A percentile compares a stretch with the other conserved stretches of the same genome.
These are phyloP conservation scores for Anastrepha ludens DNA, from an alignment of 1,140 invertebrate genomes.

Conservation along the genomic window DNA sequence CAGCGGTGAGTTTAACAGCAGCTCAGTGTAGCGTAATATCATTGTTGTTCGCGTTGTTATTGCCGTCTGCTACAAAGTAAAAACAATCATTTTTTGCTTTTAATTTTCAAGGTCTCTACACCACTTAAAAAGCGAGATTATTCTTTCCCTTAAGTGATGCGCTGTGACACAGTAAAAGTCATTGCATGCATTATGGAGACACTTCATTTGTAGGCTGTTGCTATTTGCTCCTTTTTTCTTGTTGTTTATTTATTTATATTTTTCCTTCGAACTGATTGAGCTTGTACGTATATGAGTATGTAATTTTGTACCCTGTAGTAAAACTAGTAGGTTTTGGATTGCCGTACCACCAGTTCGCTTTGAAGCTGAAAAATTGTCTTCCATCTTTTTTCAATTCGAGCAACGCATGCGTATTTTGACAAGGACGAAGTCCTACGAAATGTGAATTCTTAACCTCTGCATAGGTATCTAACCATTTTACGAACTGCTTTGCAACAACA, in stretches of 20 bases:
- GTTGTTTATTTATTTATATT: not conserved
- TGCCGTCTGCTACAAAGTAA: not conserved
- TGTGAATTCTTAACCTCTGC: too few relatives aligned
- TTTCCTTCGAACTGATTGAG: not conserved
- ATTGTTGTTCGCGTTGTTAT: not conserved
- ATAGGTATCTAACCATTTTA: too few relatives aligned
- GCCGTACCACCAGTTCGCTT: too few relatives aligned
- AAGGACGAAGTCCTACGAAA: too few relatives aligned
- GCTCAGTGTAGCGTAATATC: not conserved
- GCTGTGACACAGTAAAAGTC: slow-evolving; percentile 37
- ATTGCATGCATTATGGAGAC: slow-evolving; percentile 25
- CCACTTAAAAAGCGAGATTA: slow-evolving; percentile 21
- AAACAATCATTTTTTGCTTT: not conserved
- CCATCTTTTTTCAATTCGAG: too few relatives aligned
- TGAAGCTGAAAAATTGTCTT: too few relatives aligned
- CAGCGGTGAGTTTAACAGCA: not conserved
- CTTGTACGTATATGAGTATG: too few relatives aligned
- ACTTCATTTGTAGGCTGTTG: not conserved
- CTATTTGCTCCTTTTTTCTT: not conserved
- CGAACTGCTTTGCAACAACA: too few relatives aligned
- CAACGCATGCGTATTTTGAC: too few relatives aligned
- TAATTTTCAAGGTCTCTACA: slow-evolving; percentile 45
- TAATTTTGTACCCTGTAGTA: too few relatives aligned
- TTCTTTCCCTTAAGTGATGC: slow-evolving; percentile 22
- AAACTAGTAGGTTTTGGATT: too few relatives aligned